Evolutionary conservation across 2,113 vertebrate species (phyloP).

Genomic region (Cheilinus undulatus): DNA sequence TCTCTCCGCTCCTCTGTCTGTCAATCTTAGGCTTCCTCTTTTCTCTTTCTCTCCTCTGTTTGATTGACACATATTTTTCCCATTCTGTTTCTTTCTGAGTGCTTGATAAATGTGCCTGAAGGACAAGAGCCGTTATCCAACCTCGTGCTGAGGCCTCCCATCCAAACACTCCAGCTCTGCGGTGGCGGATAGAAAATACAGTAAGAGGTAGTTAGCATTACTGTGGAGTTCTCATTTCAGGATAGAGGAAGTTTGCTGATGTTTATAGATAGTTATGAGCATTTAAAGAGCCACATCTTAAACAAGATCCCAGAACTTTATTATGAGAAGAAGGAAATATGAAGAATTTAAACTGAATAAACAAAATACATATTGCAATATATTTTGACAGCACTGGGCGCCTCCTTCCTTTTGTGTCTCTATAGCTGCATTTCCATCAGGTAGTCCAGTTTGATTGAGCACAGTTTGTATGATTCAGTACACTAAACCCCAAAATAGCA

Average conservation of each 20-base stretch:
- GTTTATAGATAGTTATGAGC: background rate
- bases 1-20: slow-evolving; percentile 42
- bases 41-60: slow-evolving; percentile 9
- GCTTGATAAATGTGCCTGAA: slow-evolving; percentile 61
- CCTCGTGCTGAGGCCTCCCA: slow-evolving; percentile 15
- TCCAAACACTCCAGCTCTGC: slow-evolving; percentile 25
- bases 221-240: background rate
- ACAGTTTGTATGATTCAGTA: no score
- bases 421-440: no score
- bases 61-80: slow-evolving; percentile 58
- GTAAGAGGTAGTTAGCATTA: slow-evolving; percentile 27
- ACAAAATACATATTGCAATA: no score
- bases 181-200: background rate
- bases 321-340: no score
- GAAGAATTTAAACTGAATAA: no score
- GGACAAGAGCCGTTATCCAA: slow-evolving; percentile 44
- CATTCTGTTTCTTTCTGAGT: slow-evolving; percentile 49
- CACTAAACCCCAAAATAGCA: no score
- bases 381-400: no score
- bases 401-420: no score
- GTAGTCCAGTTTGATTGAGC: no score
- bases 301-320: slow-evolving; percentile 1
- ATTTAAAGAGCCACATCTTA: background rate
- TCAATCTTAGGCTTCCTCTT: slow-evolving; percentile 35
- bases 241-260: slow-evolving; percentile 2